Percentiles rank a stretch among this genome's conserved stretches.
Evolutionary conservation across 2,888 invertebrate species (phyloP).

Genomic region (Criorhina ranunculi): DNA sequence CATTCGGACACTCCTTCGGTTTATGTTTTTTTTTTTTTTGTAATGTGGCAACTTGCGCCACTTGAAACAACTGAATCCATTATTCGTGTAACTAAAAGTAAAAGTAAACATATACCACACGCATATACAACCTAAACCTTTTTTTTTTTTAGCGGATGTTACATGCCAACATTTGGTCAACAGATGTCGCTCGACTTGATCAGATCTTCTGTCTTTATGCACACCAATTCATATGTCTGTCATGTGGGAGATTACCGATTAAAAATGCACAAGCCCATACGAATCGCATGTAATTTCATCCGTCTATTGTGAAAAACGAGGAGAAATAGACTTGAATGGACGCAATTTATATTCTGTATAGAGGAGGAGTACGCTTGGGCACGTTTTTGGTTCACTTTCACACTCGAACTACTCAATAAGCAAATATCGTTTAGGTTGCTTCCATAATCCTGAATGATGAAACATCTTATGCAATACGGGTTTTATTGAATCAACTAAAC

Average conservation of each 20-base stretch:
- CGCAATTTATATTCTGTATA: slow-evolving; percentile 55
- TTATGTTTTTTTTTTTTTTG: slow-evolving; percentile 1
- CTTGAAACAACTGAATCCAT: slow-evolving; percentile 8
- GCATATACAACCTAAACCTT: background rate
- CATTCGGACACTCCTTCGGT: slow-evolving; percentile 28
- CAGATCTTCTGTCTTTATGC: background rate
- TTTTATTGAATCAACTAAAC: slow-evolving; percentile 60
- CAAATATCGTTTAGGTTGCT: slow-evolving; percentile 27
- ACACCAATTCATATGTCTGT: slow-evolving; percentile 17
- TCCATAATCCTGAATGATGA: slow-evolving; percentile 28
- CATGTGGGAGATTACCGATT: slow-evolving; percentile 34
- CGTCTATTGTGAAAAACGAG: slow-evolving; percentile 40
- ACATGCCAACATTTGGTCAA: slow-evolving; percentile 52
- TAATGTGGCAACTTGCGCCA: background rate
- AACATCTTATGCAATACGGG: slow-evolving; percentile 61
- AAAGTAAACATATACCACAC: slow-evolving; percentile 17
- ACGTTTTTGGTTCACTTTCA: slow-evolving; percentile 62
- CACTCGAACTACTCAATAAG: slow-evolving; percentile 30
- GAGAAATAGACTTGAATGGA: slow-evolving; percentile 24
- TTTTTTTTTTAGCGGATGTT: slow-evolving; percentile 13
- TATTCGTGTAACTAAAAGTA: slow-evolving; percentile 33
- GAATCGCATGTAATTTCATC: background rate
- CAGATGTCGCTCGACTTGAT: slow-evolving; percentile 31
- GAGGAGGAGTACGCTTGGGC: background rate
- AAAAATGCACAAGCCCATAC: slow-evolving; percentile 51